Evolutionary conservation across 1,140 invertebrate species (phyloP), one percentile per base, ranked within the genome.

Genomic region (Carposina sasakii): DNA sequence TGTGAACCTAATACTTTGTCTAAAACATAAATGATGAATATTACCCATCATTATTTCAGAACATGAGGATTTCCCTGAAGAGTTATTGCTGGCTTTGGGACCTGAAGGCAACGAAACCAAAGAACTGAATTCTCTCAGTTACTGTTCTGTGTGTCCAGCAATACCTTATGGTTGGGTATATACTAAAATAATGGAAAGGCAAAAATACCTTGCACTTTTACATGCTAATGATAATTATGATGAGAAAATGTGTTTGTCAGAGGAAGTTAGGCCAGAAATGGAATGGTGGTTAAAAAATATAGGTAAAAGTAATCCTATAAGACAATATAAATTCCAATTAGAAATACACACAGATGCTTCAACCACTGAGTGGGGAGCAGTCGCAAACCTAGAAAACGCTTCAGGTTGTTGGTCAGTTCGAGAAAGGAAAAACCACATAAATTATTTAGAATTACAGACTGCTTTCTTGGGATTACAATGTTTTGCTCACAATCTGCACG

Each of bases 391-490:
- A 12, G 8, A 55, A 33, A 49, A 8, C 10, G 48, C 56, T 3
- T 24, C 51, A 43, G 67, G 61, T 1, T 48, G 40, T 33, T 75
- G 67, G 69, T 45, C n/a, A 23, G 16, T 36, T 3, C 3, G 8
- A 12, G 57, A 69, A 34, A 58, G 12, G 16, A 34, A 37, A 20
- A 22, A 20, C 15, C 46, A 48, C 15, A 48, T 48, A 28, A 48
- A 48, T 48, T 40, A 28, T n/a, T 47, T 71, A 42, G 69, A 69
- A 33, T 22, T 72, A 1, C 52, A 49, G 24, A 60, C 68, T 24
- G 57, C 48, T 0, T 68, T 63, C 46, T 44, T 52, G 12, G 64
- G 48, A 4, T 33, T 75, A 20, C 63, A 68, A 52, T 67, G 59
- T 34, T 73, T 70, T 54, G 60, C 55, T 0, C 10, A n/a, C 10